Base-by-base conservation (phyloP, 2,888 invertebrate genomes). In the Synergus itoensis region DNA sequence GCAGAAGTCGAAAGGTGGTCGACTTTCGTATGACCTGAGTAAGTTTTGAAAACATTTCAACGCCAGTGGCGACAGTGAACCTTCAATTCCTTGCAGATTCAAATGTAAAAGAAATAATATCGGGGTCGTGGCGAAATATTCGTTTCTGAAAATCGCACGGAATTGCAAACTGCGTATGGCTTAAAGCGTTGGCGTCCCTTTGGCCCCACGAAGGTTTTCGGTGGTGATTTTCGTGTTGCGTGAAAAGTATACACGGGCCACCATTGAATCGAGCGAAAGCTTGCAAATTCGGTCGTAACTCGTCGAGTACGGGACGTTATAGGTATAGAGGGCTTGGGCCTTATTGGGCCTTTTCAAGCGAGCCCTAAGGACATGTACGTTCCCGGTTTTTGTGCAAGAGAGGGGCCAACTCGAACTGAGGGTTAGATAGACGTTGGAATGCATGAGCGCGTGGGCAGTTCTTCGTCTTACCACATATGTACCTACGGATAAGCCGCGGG, bases 371-470 rank as follows among this genome's bases (percentile, higher is more conserved):
- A 87, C 79, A 88, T 88, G 86, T 85, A 79, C 83, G 85, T 83
- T 84, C 83, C 65, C 79, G 80, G 82, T 79, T 83, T 83, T 82
- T 78, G 84, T 81, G 69, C 76, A 36, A 36, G 86, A 83, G 81
- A 73, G 82, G 81, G 81, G 80, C 82, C 84, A 77, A 84, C 83
- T 83, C 84, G 83, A 81, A 45, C 36, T 16, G 75, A 80, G 45
- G 53, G 79, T 76, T 79, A 48, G 78, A 80, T 60, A 60, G 67
- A 64, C 65, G 41, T 45, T 65, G 65, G 57, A 81, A 80, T 80
- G 79, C 64, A 77, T 76, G 85, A 86, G 85, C 86, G 90, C 89
- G 90, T 89, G 90, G 90, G 89, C 86, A 87, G 89, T 83, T 60
- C 73, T 73, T 73, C 53, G 53, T 73, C 73, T 73, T 73, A 53